Base-by-base conservation (phyloP, 2,113 vertebrate species). In the Callorhinus ursinus region DNA sequence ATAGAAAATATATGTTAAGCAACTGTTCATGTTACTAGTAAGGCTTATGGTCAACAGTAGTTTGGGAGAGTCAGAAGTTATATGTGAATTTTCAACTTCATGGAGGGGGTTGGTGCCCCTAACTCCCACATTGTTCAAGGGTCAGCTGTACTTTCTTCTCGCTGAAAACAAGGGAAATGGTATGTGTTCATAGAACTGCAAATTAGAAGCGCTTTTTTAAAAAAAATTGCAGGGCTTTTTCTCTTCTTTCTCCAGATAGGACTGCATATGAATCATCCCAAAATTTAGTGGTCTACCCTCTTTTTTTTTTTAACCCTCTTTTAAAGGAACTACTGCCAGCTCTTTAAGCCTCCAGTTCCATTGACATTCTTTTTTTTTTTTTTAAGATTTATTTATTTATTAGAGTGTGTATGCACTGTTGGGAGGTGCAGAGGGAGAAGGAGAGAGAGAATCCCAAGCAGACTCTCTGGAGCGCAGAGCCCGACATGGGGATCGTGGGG, bases 401-500 rank as follows among this genome's bases (percentile, higher is more conserved):
- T n/a, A n/a, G 16, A n/a, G 33, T n/a, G 16, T n/a, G 67, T n/a
- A 33, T 18, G 1, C 7, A 4, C 19, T 5, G 33, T 67, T 67
- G 31, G 65, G 65, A 67, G 33, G 15, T n/a, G 7, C 16, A n/a
- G 67, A 69, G 67, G 67, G 16, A 69, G 33, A 19, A 7, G 33
- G 7, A n/a, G 65, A 18, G 65, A 67, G 65, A 69, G 33, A 69
- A 69, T 69, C 67, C 67, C 67, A 67, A n/a, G 65, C 2, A 8
- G 65, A 18, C 65, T 18, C 63, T 33, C 31, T 33, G 31, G 65
- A 18, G 65, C 16, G 65, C 31, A 67, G 31, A 67, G 65, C 65
- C 65, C 3, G 0, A 9, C 0, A 0, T n/a, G 26, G 16, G 18
- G 33, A 16, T 69, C 2, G 0, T n/a, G 26, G 16, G 18, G 16